phyloP scores from a whole-genome alignment of 2,888 invertebrate species.

The Labia minor region DNA sequence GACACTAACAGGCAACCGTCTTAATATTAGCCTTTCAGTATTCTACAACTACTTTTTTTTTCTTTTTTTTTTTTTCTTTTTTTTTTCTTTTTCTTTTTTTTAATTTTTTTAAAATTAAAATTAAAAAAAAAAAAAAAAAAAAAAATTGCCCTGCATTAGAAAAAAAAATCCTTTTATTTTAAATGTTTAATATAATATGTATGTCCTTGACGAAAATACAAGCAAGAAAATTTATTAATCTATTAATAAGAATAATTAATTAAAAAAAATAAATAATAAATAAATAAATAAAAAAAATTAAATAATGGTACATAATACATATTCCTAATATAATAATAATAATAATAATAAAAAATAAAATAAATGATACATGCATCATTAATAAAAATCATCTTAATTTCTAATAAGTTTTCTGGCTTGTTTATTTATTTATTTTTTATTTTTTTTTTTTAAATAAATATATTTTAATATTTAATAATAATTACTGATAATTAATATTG shows the following conservation, averaged over 20 bases:
- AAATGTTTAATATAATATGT: conserved; percentile 32
- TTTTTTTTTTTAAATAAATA: not conserved
- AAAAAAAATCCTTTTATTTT: conserved; percentile 29
- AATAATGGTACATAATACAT: too few relatives aligned
- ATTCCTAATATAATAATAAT: too few relatives aligned
- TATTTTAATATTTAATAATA: conserved; percentile 16
- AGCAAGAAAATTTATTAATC: conserved; percentile 29
- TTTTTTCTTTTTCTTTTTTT: conserved; percentile 31
- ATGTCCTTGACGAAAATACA: conserved; percentile 38
- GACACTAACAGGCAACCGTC: conserved; percentile 34
- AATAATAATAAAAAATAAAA: too few relatives aligned
- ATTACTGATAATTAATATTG: conserved; percentile 18
- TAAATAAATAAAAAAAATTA: too few relatives aligned
- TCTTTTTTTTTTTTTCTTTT: too few relatives aligned
- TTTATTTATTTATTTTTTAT: too few relatives aligned
- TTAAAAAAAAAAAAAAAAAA: conserved; percentile 20
- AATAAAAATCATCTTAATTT: not conserved
- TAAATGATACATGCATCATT: too few relatives aligned
- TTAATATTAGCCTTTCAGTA: conserved; percentile 19
- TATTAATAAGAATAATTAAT: not conserved
- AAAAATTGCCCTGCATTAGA: conserved; percentile 24
- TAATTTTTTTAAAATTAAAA: conserved; percentile 21
- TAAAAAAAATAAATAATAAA: too few relatives aligned
- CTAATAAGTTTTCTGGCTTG: not conserved
- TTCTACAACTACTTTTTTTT: conserved; percentile 24